Evolutionary conservation across 2,113 vertebrate genomes (phyloP).

Genomic region (Pseudorhombus dupliciocellatus): DNA sequence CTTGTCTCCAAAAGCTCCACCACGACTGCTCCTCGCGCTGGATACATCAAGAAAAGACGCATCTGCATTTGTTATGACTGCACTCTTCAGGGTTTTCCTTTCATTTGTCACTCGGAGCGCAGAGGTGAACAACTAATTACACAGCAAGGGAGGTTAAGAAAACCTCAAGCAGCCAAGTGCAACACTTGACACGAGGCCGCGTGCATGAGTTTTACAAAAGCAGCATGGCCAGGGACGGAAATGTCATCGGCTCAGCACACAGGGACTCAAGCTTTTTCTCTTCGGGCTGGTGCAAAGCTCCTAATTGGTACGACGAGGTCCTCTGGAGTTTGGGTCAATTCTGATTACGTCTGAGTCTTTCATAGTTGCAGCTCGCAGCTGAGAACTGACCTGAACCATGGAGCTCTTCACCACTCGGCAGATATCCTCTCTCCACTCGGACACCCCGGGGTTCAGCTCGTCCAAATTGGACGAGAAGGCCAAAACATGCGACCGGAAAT

Average conservation of each 20-base stretch:
- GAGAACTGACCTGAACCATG: constrained; percentile 82
- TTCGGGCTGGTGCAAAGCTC: constrained; percentile 17
- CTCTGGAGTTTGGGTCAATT: constrained; percentile 7
- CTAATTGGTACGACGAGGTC: constrained; percentile 26
- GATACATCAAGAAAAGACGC: background rate
- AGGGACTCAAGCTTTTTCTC: constrained; percentile 9
- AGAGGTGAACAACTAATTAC: constrained; percentile 51
- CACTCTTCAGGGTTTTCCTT: background rate
- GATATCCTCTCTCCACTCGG: constrained; percentile 91
- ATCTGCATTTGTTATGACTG: background rate
- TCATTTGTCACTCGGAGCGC: background rate
- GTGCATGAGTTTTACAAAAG: constrained; percentile 25
- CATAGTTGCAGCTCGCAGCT: constrained; percentile 1
- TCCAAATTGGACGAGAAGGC: constrained; percentile 92
- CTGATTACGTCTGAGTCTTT: constrained; percentile 9
- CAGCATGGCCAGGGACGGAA: constrained; percentile 21
- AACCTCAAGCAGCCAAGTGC: constrained; percentile 6
- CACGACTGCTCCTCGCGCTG: background rate
- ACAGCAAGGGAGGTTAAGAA: constrained; percentile 37
- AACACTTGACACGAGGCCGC: constrained; percentile 10
- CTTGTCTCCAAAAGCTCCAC: background rate
- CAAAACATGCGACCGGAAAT: constrained; percentile 88
- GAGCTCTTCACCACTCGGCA: constrained; percentile 87
- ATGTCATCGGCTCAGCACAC: constrained; percentile 28
- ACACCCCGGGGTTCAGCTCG: constrained; percentile 90